Conservation (phyloP, 2,888 invertebrate species). For the Microctonus brassicae region DNA sequence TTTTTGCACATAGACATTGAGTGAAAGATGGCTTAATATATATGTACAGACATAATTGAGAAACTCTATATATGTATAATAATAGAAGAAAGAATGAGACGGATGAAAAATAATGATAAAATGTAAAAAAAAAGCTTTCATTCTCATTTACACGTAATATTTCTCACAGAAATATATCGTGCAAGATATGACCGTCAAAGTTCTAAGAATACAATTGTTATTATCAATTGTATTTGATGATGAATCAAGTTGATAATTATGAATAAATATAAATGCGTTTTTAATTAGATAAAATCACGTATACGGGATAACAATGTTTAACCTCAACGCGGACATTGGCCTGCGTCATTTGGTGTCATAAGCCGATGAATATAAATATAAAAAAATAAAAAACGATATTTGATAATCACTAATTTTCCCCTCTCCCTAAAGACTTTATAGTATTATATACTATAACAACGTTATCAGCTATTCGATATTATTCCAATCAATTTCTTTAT, state of each 20-base stretch:
- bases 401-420: neutral
- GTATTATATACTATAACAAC: neutral
- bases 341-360: neutral
- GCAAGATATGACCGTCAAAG: too few relatives aligned
- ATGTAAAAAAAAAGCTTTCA: too few relatives aligned
- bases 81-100: neutral
- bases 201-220: neutral
- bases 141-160: too few relatives aligned
- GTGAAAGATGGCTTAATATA: neutral
- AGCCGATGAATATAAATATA: neutral
- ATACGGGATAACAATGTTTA: neutral
- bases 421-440: neutral
- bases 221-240: neutral
- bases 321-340: neutral
- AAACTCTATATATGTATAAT: neutral
- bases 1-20: conserved; percentile 8
- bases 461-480: neutral
- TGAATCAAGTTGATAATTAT: neutral
- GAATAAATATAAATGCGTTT: neutral
- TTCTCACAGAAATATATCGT: too few relatives aligned
- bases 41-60: neutral
- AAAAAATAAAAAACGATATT: neutral
- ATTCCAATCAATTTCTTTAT: neutral
- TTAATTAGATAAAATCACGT: neutral
- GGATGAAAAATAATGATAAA: neutral